Percentiles rank a stretch among this genome's conserved stretches.
phyloP scores from a whole-genome alignment of 2,797 vertebrate genomes.

The Onychomys arenicola region DNA sequence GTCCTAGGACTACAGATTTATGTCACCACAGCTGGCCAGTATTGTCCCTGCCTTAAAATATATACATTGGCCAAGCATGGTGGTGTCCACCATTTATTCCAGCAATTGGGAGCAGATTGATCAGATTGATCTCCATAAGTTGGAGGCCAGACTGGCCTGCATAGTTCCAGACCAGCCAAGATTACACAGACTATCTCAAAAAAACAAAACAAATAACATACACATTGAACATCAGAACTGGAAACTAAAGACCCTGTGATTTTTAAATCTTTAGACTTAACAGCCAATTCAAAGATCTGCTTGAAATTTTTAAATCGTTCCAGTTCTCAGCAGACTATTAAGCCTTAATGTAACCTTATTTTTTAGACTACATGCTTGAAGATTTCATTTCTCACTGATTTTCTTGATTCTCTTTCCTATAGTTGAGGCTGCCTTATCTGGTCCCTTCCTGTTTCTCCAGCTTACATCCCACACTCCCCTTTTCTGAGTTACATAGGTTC shows the following conservation, averaged over 20 bases:
- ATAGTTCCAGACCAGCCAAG: not conserved
- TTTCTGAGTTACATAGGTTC: conserved; percentile 4
- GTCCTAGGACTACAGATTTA: not conserved
- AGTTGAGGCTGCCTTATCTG: not conserved
- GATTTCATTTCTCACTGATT: conserved; percentile 7
- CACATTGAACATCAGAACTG: not conserved
- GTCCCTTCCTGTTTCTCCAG: not conserved
- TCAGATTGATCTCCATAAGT: not conserved
- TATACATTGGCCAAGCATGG: not conserved
- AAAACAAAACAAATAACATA: not conserved
- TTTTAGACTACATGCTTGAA: not conserved
- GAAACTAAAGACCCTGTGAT: not conserved
- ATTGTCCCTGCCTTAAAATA: not conserved
- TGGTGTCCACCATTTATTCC: not conserved
- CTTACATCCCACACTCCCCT: not conserved
- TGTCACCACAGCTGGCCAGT: not conserved
- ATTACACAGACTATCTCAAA: too few species aligned
- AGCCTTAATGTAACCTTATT: not conserved
- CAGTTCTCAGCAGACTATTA: not conserved
- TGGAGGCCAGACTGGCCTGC: not conserved
- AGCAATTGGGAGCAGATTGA: not conserved
- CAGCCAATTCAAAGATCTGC: not conserved
- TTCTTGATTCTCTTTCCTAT: not conserved
- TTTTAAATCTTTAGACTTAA: conserved; percentile 37
- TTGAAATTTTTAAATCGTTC: conserved; percentile 20